phyloP scores from a whole-genome alignment of 2,888 invertebrate species.

The Parnassius mnemosyne region DNA sequence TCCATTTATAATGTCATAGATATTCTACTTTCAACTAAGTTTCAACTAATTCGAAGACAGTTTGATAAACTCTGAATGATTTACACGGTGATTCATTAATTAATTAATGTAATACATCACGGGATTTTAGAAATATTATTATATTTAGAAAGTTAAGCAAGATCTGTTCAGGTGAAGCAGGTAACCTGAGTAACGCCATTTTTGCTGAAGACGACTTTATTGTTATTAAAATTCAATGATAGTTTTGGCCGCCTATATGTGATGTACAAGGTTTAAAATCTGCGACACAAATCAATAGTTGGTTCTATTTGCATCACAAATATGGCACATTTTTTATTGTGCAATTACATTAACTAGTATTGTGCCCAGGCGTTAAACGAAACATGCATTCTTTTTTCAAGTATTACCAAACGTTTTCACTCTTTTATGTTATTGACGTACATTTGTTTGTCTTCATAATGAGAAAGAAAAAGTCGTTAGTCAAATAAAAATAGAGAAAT shows the following conservation, averaged over 20 bases:
- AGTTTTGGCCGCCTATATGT: constrained; percentile 1
- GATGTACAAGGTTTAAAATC: constrained; percentile 9
- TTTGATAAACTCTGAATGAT: neutral
- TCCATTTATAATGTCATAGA: too few relatives aligned
- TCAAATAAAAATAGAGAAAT: too few relatives aligned
- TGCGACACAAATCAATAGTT: neutral
- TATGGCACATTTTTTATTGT: constrained; percentile 12
- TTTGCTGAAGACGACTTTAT: constrained; percentile 22
- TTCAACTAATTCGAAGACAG: neutral
- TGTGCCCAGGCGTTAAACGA: too few relatives aligned
- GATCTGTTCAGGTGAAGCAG: neutral
- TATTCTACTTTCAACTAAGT: too few relatives aligned
- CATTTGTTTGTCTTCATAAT: too few relatives aligned
- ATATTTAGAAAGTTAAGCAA: constrained; percentile 1
- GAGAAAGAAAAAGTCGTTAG: too few relatives aligned
- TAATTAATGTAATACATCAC: constrained; percentile 20
- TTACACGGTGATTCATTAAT: constrained; percentile 22
- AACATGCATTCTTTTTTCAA: too few relatives aligned
- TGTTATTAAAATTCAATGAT: constrained; percentile 21
- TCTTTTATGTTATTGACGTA: too few relatives aligned
- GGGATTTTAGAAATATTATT: too few relatives aligned
- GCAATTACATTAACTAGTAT: too few relatives aligned
- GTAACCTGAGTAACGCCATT: constrained; percentile 17
- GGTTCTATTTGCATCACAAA: constrained; percentile 8
- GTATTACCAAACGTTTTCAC: too few relatives aligned